Conservation (phyloP, 2,888 invertebrate genomes). For the Athrips mouffetella region DNA sequence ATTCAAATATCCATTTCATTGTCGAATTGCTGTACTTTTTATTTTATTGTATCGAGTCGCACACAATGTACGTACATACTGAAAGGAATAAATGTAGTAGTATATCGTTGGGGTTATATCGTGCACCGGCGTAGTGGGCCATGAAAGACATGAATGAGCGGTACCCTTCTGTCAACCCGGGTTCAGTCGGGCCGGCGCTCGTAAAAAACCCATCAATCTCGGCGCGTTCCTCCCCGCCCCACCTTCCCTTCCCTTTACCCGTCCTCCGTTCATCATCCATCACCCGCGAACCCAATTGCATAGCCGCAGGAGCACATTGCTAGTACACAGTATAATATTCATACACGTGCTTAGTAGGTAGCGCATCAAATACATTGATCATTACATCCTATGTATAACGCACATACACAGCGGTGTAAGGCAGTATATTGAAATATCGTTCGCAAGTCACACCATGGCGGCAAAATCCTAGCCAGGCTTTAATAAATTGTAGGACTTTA, state of each 20-base stretch:
- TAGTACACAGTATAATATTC: neutral
- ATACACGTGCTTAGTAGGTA: neutral
- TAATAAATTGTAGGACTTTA: neutral
- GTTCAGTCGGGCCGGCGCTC: constrained; percentile 22
- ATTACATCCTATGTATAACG: too few species aligned
- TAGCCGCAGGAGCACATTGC: neutral
- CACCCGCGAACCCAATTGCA: neutral
- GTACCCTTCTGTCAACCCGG: neutral
- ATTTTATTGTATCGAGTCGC: too few species aligned
- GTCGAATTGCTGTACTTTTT: too few species aligned
- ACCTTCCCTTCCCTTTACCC: neutral
- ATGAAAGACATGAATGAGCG: neutral
- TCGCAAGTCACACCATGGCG: neutral
- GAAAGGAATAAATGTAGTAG: too few species aligned
- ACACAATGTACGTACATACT: too few species aligned
- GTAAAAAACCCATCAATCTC: constrained; percentile 50
- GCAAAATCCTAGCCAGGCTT: neutral
- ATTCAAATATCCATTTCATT: too few species aligned
- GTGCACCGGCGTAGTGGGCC: too few species aligned
- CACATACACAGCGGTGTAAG: too few species aligned
- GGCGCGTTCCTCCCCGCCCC: constrained; percentile 17
- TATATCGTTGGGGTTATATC: too few species aligned
- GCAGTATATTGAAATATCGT: neutral
- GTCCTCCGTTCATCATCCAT: neutral
- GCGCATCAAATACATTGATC: too few species aligned